Percentiles rank a stretch among this genome's conserved stretches.
Conservation (phyloP, 2,113 vertebrate genomes). For the Ptyas mucosa region DNA sequence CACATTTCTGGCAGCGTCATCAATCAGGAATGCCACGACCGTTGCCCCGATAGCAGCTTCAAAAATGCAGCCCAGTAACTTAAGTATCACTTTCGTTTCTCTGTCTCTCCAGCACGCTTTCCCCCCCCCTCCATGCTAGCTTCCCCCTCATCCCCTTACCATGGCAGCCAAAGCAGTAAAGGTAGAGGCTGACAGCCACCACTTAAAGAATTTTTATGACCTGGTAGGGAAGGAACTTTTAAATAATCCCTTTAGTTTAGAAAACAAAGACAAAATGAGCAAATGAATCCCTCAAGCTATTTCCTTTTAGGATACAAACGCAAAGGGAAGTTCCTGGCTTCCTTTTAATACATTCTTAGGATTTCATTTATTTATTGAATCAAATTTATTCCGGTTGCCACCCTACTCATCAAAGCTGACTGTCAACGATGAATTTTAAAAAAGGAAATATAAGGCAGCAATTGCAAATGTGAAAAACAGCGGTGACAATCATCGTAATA, state of each 20-base stretch:
- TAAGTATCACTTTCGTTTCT: no score
- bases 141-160: no score
- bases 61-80: no score
- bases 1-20: no score
- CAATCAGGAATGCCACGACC: no score
- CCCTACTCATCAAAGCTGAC: background rate
- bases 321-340: background rate
- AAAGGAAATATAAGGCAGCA: background rate
- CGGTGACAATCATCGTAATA: background rate
- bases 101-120: no score
- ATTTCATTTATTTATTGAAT: background rate
- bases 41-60: no score
- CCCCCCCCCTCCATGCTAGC: no score
- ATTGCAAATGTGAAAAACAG: background rate
- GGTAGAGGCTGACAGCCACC: no score
- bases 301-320: background rate
- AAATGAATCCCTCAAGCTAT: background rate
- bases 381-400: background rate
- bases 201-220: background rate
- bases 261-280: background rate
- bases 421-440: background rate
- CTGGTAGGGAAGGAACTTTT: background rate
- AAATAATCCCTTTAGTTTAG: background rate
- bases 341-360: background rate
- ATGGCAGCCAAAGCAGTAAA: no score